phyloP scores from a whole-genome alignment of 1,140 invertebrate genomes.

The Drosophila navojoa region DNA sequence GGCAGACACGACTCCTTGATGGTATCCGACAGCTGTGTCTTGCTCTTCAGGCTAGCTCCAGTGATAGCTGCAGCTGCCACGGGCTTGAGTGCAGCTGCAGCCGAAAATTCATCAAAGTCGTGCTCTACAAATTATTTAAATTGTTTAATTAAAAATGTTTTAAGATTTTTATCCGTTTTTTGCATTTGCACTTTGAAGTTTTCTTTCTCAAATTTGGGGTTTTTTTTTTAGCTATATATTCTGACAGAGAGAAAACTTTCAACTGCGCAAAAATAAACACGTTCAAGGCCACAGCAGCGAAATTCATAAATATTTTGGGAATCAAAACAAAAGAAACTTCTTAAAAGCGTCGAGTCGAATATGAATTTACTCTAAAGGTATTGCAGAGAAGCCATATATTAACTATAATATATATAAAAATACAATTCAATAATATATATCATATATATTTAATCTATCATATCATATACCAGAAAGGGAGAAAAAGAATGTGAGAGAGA shows the following conservation, averaged over 20 bases:
- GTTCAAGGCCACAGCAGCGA: conserved; percentile 18
- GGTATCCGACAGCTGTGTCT: conserved; percentile 74
- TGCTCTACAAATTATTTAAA: conserved; percentile 51
- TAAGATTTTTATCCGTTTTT: background rate
- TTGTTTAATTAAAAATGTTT: too few species aligned
- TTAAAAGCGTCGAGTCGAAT: background rate
- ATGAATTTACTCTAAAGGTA: background rate
- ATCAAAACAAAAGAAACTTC: background rate
- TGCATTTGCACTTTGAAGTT: background rate
- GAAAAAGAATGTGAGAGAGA: too few species aligned
- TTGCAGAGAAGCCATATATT: background rate
- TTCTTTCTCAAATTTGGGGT: background rate
- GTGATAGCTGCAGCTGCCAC: conserved; percentile 39
- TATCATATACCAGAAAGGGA: too few species aligned
- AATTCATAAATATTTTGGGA: conserved; percentile 6
- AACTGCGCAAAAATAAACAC: conserved; percentile 34
- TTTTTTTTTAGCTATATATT: conserved; percentile 12
- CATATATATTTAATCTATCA: too few species aligned
- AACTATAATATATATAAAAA: too few species aligned
- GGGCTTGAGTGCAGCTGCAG: conserved; percentile 67
- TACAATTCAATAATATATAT: too few species aligned
- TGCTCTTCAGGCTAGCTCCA: conserved; percentile 63
- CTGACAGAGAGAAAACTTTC: conserved; percentile 36
- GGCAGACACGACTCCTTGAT: conserved; percentile 87
- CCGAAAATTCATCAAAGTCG: conserved; percentile 75